These are phyloP conservation scores for Aphyosemion australe DNA, from an alignment of 2,113 vertebrate genomes.

Conservation along the genomic window DNA sequence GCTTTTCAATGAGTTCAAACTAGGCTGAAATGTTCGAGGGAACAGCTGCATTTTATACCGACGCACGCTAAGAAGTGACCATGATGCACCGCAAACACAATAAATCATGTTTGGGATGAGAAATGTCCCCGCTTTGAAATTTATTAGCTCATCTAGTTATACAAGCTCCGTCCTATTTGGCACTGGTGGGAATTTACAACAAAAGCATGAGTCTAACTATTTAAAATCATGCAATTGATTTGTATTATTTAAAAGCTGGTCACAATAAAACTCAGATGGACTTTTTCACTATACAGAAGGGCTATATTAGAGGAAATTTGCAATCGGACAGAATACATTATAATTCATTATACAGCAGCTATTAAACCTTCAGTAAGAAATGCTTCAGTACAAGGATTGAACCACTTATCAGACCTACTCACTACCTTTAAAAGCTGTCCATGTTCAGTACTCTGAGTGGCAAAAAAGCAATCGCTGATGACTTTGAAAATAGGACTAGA, in stretches of 20 bases:
- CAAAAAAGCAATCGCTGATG: conserved; percentile 78
- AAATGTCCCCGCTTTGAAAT: conserved; percentile 56
- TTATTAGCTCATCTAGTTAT: conserved; percentile 53
- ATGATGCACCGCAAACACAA: conserved; percentile 61
- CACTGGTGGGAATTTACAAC: conserved; percentile 62
- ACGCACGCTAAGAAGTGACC: conserved; percentile 62
- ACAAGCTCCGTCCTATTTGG: conserved; percentile 64
- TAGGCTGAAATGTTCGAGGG: conserved; percentile 58
- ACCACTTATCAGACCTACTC: conserved; percentile 82
- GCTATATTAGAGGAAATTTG: conserved; percentile 78
- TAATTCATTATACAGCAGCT: conserved; percentile 83
- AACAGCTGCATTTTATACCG: conserved; percentile 57
- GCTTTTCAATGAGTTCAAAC: conserved; percentile 73
- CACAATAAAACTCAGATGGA: conserved; percentile 79
- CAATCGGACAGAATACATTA: conserved; percentile 83
- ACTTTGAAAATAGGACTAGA: conserved; percentile 81
- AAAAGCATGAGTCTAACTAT: conserved; percentile 72
- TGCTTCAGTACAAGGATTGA: conserved; percentile 80
- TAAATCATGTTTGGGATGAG: conserved; percentile 46
- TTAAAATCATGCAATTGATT: conserved; percentile 79
- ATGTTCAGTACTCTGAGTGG: conserved; percentile 78
- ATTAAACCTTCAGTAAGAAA: conserved; percentile 83
- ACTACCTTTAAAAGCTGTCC: conserved; percentile 83
- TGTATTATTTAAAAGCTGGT: conserved; percentile 77
- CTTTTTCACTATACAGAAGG: conserved; percentile 59